Evolutionary conservation across 2,888 invertebrate species (phyloP).

Genomic region (Tinea pellionella): DNA sequence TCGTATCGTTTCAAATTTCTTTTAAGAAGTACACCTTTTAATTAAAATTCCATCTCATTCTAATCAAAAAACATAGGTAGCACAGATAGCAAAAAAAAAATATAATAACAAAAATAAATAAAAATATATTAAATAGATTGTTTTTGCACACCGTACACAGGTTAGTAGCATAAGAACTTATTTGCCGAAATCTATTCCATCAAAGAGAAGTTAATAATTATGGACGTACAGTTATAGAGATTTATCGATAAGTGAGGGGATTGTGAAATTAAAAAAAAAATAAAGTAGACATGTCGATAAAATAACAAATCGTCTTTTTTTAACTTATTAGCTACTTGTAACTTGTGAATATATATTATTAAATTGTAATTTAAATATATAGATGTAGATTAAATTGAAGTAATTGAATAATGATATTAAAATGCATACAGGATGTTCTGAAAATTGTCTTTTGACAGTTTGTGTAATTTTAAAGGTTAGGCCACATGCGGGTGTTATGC

Average conservation of each 20-base stretch:
- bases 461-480: too few relatives aligned
- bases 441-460: too few relatives aligned
- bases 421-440: too few relatives aligned
- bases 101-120: neutral
- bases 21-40: too few relatives aligned
- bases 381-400: too few relatives aligned
- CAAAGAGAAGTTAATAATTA: conserved; percentile 62
- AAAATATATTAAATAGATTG: neutral
- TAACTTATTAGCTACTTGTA: neutral
- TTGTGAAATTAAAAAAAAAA: conserved; percentile 10
- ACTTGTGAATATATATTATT: too few relatives aligned
- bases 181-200: conserved; percentile 65
- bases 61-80: too few relatives aligned
- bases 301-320: conserved; percentile 12
- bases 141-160: conserved; percentile 31
- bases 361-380: too few relatives aligned
- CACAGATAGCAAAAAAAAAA: neutral
- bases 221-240: conserved; percentile 44
- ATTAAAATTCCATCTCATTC: too few relatives aligned
- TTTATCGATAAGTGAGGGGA: conserved; percentile 18
- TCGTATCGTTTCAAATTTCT: too few relatives aligned
- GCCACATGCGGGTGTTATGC: too few relatives aligned
- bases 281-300: conserved; percentile 4
- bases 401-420: too few relatives aligned
- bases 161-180: conserved; percentile 21